Conservation (phyloP, 1,140 invertebrate genomes). For the Aradophagus sp. region DNA sequence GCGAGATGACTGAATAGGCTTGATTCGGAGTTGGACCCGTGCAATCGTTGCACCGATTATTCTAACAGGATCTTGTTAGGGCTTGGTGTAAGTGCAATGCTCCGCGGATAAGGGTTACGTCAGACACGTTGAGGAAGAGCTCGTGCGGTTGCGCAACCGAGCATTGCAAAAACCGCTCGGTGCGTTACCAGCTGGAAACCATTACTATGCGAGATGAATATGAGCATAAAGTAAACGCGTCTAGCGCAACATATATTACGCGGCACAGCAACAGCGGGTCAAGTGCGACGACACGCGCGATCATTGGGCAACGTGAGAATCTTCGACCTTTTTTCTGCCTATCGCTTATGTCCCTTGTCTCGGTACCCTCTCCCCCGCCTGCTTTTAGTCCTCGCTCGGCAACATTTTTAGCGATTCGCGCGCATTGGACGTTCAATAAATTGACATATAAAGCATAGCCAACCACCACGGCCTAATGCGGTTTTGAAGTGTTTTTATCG, state of each 20-base stretch:
- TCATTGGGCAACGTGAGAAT: conserved; percentile 57
- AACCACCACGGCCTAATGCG: conserved; percentile 28
- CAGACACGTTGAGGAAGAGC: conserved; percentile 62
- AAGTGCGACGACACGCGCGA: conserved; percentile 57
- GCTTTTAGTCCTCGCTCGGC: too few relatives aligned
- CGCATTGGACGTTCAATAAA: conserved; percentile 45
- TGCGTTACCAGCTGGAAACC: conserved; percentile 60
- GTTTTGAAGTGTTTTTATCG: conserved; percentile 29
- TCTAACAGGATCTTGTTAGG: conserved; percentile 55
- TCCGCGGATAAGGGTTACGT: conserved; percentile 60
- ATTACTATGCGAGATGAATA: conserved; percentile 48
- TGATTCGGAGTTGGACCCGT: conserved; percentile 49
- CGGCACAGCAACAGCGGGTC: conserved; percentile 52
- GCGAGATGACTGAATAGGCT: too few relatives aligned
- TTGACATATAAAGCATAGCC: conserved; percentile 44
- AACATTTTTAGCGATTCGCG: conserved; percentile 33
- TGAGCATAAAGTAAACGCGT: conserved; percentile 58
- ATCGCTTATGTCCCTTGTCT: conserved; percentile 5
- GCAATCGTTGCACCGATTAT: conserved; percentile 40
- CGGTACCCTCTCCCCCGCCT: background rate
- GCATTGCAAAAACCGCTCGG: conserved; percentile 55
- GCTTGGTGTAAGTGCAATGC: conserved; percentile 53
- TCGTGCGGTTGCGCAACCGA: conserved; percentile 59
- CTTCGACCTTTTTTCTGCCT: conserved; percentile 20
- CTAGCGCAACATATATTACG: conserved; percentile 57